These are phyloP conservation scores for Halcyon malimbica DNA, from an alignment of 2,113 vertebrate genomes.

Conservation along the genomic window DNA sequence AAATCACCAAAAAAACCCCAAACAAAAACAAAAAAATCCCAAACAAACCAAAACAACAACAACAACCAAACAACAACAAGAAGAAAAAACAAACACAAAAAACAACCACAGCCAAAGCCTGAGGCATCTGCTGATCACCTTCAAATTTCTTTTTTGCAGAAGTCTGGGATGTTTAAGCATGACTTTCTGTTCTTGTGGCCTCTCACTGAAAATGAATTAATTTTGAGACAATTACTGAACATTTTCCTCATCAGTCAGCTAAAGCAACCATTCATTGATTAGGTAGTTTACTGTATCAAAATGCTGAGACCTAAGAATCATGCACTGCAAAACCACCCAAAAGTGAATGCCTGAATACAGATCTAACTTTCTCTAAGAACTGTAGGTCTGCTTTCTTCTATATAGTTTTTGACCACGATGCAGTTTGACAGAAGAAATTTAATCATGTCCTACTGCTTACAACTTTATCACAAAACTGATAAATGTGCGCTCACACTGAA, in stretches of 20 bases:
- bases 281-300: not conserved
- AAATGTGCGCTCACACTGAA: conserved; percentile 27
- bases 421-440: conserved; percentile 12
- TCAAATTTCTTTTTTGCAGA: not conserved
- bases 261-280: not conserved
- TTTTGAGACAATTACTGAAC: not conserved
- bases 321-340: not conserved
- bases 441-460: conserved; percentile 11
- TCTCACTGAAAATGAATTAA: not conserved
- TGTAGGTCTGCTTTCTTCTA: not conserved
- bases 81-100: not conserved
- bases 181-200: not conserved
- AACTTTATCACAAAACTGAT: conserved; percentile 30
- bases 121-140: not conserved
- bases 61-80: too few species aligned
- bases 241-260: not conserved
- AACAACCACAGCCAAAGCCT: too few species aligned
- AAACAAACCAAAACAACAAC: too few species aligned
- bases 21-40: too few species aligned
- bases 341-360: not conserved
- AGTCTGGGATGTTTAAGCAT: not conserved
- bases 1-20: not conserved
- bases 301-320: not conserved
- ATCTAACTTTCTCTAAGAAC: not conserved
- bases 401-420: not conserved